Base-by-base conservation (phyloP, 2,888 invertebrate genomes). In the Cremastobaeus sp. region DNA sequence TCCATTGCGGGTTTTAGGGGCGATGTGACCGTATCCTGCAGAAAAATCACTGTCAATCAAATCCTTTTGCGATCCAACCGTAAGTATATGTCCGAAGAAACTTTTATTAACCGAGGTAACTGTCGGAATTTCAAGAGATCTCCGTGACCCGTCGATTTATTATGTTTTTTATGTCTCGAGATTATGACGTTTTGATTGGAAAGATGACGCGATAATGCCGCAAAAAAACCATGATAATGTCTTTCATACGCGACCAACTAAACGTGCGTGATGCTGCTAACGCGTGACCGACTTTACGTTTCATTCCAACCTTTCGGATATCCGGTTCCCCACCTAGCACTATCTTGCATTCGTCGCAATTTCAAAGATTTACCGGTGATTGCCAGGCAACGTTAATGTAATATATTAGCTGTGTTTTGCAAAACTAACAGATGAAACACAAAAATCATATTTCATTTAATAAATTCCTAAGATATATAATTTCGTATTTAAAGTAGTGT, bases 1-100 rank as follows among this genome's bases (percentile, higher is more conserved):
- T 97, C 98, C 98, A 85, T 94, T 94, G 82, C 94, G 92, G 0
- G 98, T 98, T 89, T 96, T 96, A 0, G 97, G 97, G 0, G 97
- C 94, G 71, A 97, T 96, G 88, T 98, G 96, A 4, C 97, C 98
- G 88, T 97, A 98, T 30, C 97, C 97, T 37, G 37, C 14, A 37
- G 12, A 15, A 4, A 37, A 37, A 37, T n/a, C n/a, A 32, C 3
- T 32, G 8, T 32, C 25, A 25, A 25, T 4, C 25, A 8, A 25
- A 25, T 25, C n/a, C n/a, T n/a, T n/a, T n/a, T n/a, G n/a, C n/a
- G n/a, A n/a, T n/a, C n/a, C n/a, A n/a, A n/a, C n/a, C n/a, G n/a
- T n/a, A n/a, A n/a, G n/a, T n/a, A n/a, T n/a, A n/a, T n/a, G n/a
- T n/a, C n/a, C n/a, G n/a, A 8, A 25, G 8, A 25, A 25, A 25